Conservation (phyloP, 64 coral and sea anemone species). For the Pachyseris speciosa region DNA sequence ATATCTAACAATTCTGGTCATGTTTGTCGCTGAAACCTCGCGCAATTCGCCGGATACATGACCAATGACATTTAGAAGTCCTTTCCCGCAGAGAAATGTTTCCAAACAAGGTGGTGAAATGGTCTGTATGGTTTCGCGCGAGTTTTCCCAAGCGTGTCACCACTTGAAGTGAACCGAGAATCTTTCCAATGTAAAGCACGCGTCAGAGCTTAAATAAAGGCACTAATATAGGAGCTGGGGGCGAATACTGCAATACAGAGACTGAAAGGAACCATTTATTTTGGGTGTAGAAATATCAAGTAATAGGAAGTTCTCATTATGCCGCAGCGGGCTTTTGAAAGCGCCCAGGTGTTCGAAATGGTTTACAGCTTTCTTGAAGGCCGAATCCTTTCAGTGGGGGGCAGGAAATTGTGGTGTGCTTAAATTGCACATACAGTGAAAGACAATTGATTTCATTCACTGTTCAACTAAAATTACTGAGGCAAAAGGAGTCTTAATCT, state of each 20-base stretch:
- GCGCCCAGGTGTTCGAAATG: background rate
- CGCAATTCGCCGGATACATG: background rate
- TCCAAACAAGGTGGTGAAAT: background rate
- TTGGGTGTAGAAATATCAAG: background rate
- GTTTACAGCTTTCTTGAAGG: background rate
- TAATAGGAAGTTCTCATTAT: background rate
- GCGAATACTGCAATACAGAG: background rate
- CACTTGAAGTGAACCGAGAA: slow-evolving; percentile 13
- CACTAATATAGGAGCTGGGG: background rate
- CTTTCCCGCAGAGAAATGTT: background rate
- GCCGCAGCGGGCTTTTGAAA: background rate
- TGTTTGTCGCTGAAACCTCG: background rate
- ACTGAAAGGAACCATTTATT: background rate
- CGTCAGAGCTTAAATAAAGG: background rate
- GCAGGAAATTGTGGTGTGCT: background rate
- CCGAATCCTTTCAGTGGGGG: too few relatives aligned
- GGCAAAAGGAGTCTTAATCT: too few relatives aligned
- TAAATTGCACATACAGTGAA: background rate
- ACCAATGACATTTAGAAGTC: background rate
- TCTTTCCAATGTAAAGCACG: background rate
- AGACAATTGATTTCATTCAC: too few relatives aligned
- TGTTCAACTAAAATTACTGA: too few relatives aligned
- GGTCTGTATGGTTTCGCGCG: background rate
- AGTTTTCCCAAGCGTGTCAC: background rate
- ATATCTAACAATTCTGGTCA: background rate